phyloP scores from a whole-genome alignment of 2,113 vertebrate genomes.

The Pao palembangensis region DNA sequence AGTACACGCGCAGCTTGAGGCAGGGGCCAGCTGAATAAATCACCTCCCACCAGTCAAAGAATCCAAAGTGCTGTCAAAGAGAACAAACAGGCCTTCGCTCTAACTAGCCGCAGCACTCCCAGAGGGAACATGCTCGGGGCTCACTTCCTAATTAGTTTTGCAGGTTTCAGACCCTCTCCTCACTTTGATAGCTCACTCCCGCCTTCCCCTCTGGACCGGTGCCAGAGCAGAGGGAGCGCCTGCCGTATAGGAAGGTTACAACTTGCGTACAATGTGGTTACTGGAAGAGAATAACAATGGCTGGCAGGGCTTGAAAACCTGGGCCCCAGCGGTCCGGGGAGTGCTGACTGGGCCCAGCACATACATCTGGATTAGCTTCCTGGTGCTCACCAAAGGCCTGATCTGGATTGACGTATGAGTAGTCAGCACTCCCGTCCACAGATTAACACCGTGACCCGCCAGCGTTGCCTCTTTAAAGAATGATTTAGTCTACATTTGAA shows the following conservation, averaged over 20 bases:
- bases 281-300: constrained; percentile 77
- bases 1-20: constrained; percentile 8
- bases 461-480: constrained; percentile 30
- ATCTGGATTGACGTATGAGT: constrained; percentile 65
- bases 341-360: constrained; percentile 59
- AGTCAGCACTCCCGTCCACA: constrained; percentile 53
- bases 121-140: constrained; percentile 49
- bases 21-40: constrained; percentile 60
- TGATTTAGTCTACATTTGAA: constrained; percentile 51
- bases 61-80: constrained; percentile 58
- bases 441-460: constrained; percentile 55
- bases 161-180: constrained; percentile 50
- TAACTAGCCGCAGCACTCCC: constrained; percentile 54
- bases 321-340: constrained; percentile 50
- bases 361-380: constrained; percentile 71
- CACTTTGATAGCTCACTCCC: constrained; percentile 52
- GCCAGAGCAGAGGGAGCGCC: constrained; percentile 58
- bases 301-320: constrained; percentile 74
- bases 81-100: constrained; percentile 57
- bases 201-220: constrained; percentile 57
- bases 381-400: constrained; percentile 53
- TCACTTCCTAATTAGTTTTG: constrained; percentile 71
- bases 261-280: constrained; percentile 66
- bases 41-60: constrained; percentile 50
- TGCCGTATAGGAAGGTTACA: constrained; percentile 72